Conservation (phyloP, 37 sponge, comb jelly and placozoan species). For the Halisarca cf. caerulea region DNA sequence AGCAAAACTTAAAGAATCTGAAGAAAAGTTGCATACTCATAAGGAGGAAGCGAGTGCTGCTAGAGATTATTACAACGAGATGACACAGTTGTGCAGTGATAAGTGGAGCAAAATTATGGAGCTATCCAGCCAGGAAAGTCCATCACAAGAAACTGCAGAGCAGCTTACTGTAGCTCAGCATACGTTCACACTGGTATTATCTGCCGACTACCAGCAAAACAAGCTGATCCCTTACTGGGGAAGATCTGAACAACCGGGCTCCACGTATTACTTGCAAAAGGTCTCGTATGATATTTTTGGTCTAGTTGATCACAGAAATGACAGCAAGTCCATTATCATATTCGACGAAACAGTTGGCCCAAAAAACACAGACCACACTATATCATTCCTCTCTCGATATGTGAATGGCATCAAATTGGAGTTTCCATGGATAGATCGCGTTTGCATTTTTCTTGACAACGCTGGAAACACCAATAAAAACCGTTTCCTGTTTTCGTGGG, state of each 20-base stretch:
- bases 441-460: constrained; percentile 53
- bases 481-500: constrained; percentile 37
- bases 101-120: no score
- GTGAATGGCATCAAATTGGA: background rate
- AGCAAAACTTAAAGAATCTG: background rate
- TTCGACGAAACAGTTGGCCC: constrained; percentile 47
- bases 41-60: constrained; percentile 26
- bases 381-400: constrained; percentile 23
- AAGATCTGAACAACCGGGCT: constrained; percentile 28
- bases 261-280: constrained; percentile 50
- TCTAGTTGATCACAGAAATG: constrained; percentile 42
- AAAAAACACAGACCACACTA: constrained; percentile 54
- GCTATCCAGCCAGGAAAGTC: no score
- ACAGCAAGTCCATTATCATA: background rate
- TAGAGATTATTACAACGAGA: constrained; percentile 29
- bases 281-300: constrained; percentile 40
- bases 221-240: constrained; percentile 55
- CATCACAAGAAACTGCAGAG: no score
- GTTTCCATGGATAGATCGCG: constrained; percentile 39
- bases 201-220: constrained; percentile 34
- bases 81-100: background rate
- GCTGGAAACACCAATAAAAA: constrained; percentile 46
- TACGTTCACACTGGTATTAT: constrained; percentile 1
- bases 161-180: background rate
- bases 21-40: constrained; percentile 16